These are phyloP conservation scores for Poeciliopsis presidionis DNA, from an alignment of 2,797 vertebrate genomes.

Conservation along the genomic window DNA sequence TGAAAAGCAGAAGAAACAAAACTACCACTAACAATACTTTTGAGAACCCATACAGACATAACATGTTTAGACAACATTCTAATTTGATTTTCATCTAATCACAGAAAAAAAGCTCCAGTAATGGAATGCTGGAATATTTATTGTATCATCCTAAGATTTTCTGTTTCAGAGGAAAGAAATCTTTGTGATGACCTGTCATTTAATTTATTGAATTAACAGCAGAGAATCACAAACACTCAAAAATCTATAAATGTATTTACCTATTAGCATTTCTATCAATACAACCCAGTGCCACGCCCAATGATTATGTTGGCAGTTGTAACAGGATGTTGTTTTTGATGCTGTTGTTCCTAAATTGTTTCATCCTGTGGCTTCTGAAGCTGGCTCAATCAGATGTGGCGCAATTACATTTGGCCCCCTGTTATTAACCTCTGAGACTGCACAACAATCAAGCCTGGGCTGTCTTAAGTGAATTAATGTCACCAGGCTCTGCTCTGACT, in stretches of 20 bases:
- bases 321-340: constrained; percentile 26
- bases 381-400: constrained; percentile 42
- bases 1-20: neutral
- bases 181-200: neutral
- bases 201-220: neutral
- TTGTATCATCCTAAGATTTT: neutral
- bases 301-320: constrained; percentile 23
- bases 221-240: constrained; percentile 5
- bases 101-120: neutral
- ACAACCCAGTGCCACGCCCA: constrained; percentile 16
- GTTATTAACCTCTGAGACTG: constrained; percentile 59
- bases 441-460: constrained; percentile 42
- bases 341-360: constrained; percentile 40
- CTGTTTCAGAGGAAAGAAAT: neutral
- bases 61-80: neutral
- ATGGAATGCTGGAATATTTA: neutral
- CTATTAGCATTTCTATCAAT: constrained; percentile 21
- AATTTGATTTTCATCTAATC: neutral
- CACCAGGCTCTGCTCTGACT: constrained; percentile 59
- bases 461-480: constrained; percentile 45
- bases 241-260: constrained; percentile 14
- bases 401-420: constrained; percentile 36
- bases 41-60: neutral
- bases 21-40: neutral
- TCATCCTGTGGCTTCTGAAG: constrained; percentile 27